These are phyloP conservation scores for Hypothenemus hampei DNA, from an alignment of 1,140 invertebrate genomes.

Conservation along the genomic window DNA sequence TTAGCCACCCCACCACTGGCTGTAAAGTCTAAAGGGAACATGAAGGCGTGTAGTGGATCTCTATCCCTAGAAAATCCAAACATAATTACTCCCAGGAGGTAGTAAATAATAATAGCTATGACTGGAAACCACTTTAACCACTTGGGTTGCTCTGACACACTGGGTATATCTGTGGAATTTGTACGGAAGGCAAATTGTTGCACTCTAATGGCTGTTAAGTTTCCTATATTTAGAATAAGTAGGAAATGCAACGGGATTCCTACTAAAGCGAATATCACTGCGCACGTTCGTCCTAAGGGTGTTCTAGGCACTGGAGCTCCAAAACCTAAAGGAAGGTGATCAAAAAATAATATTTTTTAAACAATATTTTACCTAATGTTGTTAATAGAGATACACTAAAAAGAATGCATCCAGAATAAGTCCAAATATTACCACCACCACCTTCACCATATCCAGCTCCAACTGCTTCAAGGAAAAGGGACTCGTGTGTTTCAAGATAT, in stretches of 20 bases:
- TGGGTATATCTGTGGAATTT: conserved; percentile 33
- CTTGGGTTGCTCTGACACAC: conserved; percentile 33
- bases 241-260: conserved; percentile 59
- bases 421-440: conserved; percentile 53
- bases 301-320: conserved; percentile 59
- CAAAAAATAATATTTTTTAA: background rate
- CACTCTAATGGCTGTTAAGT: conserved; percentile 51
- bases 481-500: conserved; percentile 52
- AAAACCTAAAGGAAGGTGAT: conserved; percentile 48
- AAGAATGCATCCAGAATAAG: conserved; percentile 56
- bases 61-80: conserved; percentile 57
- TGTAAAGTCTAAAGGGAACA: conserved; percentile 67
- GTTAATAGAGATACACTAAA: conserved; percentile 57
- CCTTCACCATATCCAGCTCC: conserved; percentile 54
- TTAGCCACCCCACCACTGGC: conserved; percentile 60
- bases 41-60: conserved; percentile 51
- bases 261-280: conserved; percentile 54
- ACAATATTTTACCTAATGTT: conserved; percentile 49
- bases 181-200: conserved; percentile 46
- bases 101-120: conserved; percentile 50
- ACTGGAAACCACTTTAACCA: conserved; percentile 48
- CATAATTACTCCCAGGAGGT: conserved; percentile 53
- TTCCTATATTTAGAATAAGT: conserved; percentile 58
- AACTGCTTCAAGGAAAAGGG: conserved; percentile 50
- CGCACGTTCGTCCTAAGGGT: conserved; percentile 52